Evolutionary conservation across 2,888 invertebrate genomes (phyloP).

Genomic region (Malachius bipustulatus): DNA sequence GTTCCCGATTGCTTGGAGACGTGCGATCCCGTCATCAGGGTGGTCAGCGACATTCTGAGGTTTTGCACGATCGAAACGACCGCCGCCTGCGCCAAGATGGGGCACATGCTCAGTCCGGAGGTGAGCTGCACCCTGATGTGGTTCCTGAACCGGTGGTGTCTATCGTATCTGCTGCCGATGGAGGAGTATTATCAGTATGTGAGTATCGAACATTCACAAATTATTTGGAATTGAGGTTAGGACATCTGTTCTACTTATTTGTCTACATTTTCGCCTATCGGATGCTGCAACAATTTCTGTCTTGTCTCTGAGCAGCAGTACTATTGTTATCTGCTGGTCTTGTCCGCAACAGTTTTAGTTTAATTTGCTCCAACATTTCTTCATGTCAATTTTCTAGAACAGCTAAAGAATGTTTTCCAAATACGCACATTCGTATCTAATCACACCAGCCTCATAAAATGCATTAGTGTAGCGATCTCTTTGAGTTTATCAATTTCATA

Average conservation of each 20-base stretch:
- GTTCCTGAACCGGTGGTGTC: constrained; percentile 67
- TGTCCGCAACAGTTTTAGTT: no score
- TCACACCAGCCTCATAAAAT: no score
- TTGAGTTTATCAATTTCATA: no score
- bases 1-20: constrained; percentile 35
- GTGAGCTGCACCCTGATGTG: constrained; percentile 65
- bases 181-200: constrained; percentile 48
- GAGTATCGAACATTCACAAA: constrained; percentile 15
- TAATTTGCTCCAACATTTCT: no score
- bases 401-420: no score
- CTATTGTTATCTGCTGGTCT: no score
- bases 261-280: constrained; percentile 18
- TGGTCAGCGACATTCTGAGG: constrained; percentile 59
- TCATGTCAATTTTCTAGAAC: no score
- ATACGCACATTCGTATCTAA: no score
- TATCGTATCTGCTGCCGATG: constrained; percentile 56
- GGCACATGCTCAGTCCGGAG: constrained; percentile 63
- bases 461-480: no score
- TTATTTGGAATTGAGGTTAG: no score
- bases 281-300: no score
- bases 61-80: constrained; percentile 65
- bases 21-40: constrained; percentile 42
- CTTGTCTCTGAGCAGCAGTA: no score
- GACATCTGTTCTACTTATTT: constrained; percentile 11
- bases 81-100: constrained; percentile 54